phyloP scores from a whole-genome alignment of 2,797 vertebrate genomes.

The Natrix natrix region DNA sequence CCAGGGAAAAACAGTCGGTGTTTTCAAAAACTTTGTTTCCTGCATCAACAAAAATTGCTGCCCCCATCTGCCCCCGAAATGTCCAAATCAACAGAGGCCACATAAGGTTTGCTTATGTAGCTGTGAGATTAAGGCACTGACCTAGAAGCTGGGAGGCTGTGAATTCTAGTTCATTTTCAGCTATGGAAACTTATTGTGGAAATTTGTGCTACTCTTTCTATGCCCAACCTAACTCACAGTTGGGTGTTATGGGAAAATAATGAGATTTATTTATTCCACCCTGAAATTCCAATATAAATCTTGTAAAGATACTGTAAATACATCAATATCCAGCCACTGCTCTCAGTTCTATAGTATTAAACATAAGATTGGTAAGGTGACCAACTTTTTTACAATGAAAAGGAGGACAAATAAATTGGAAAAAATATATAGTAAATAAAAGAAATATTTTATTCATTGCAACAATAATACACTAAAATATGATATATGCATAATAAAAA shows the following conservation, averaged over 20 bases:
- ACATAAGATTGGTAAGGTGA: background rate
- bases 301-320: background rate
- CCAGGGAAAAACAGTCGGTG: constrained; percentile 18
- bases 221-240: background rate
- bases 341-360: background rate
- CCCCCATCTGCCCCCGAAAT: background rate
- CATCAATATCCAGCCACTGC: background rate
- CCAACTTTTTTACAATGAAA: no score
- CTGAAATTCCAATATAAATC: background rate
- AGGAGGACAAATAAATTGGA: no score
- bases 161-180: background rate
- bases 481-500: no score
- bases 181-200: background rate
- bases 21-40: background rate
- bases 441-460: no score
- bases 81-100: background rate
- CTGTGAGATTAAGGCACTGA: background rate
- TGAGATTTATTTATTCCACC: background rate
- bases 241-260: background rate
- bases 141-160: background rate
- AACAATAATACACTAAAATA: no score
- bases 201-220: background rate
- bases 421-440: no score
- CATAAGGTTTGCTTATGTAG: background rate
- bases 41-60: background rate